These are phyloP conservation scores for Chymomyza caudatula DNA, from an alignment of 2,888 invertebrate genomes.

Conservation along the genomic window DNA sequence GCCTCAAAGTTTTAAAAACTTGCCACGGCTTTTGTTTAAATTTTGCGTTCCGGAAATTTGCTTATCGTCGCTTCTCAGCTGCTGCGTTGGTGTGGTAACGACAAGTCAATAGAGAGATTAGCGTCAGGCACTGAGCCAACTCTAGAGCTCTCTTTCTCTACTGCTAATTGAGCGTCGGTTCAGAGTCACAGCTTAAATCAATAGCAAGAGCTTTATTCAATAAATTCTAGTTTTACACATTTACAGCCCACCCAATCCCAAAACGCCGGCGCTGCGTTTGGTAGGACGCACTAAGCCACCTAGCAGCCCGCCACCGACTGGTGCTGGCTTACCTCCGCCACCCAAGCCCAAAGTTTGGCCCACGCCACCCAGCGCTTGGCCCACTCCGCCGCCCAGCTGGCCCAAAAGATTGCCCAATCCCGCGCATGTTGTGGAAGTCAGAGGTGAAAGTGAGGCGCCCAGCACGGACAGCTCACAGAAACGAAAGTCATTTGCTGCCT, in stretches of 20 bases:
- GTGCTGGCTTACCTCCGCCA: constrained; percentile 5
- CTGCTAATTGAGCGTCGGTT: constrained; percentile 65
- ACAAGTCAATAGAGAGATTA: constrained; percentile 68
- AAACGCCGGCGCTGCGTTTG: constrained; percentile 16
- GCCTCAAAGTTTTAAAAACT: constrained; percentile 43
- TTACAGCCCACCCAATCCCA: constrained; percentile 54
- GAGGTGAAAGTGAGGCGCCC: constrained; percentile 70
- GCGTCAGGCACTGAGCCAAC: constrained; percentile 45
- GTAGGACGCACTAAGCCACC: not conserved
- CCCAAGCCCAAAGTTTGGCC: constrained; percentile 28
- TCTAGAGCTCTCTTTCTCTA: constrained; percentile 20
- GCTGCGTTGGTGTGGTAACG: constrained; percentile 14
- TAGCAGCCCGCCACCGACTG: constrained; percentile 2
- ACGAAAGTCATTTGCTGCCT: constrained; percentile 78
- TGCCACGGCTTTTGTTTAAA: constrained; percentile 61
- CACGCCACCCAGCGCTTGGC: constrained; percentile 45
- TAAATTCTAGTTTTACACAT: not conserved
- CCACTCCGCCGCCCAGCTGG: constrained; percentile 51
- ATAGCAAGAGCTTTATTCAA: constrained; percentile 26
- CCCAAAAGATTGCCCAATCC: constrained; percentile 61
- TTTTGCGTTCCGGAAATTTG: constrained; percentile 68
- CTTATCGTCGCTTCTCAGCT: constrained; percentile 63
- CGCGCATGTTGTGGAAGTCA: constrained; percentile 69
- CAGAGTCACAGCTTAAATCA: constrained; percentile 62
- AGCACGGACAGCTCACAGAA: constrained; percentile 75